Evolutionary conservation across 2,113 vertebrate genomes (phyloP).

Genomic region (Amazona vittata): DNA sequence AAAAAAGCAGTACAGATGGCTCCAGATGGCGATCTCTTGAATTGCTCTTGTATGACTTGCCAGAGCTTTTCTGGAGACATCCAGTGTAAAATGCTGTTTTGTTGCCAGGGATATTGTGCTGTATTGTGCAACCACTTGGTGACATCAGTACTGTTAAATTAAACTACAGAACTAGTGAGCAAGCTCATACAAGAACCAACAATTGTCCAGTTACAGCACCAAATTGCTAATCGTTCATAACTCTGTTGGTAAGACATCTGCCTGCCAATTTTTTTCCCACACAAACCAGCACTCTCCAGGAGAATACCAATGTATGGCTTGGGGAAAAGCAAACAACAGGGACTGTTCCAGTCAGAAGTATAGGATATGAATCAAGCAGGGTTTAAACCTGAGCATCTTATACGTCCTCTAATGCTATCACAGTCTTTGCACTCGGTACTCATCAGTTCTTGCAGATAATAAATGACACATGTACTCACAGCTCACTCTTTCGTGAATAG

Average conservation of each 20-base stretch:
- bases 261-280: neutral
- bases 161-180: neutral
- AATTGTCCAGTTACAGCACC: neutral
- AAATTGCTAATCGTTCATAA: neutral
- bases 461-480: neutral
- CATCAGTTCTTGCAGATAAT: neutral
- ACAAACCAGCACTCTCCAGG: neutral
- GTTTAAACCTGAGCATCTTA: neutral
- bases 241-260: neutral
- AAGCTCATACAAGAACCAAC: neutral
- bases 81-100: neutral
- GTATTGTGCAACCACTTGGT: neutral
- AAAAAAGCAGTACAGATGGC: conserved; percentile 13
- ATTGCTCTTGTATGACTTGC: neutral
- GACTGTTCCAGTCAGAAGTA: neutral
- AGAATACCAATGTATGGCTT: too few relatives aligned
- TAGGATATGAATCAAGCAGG: neutral
- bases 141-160: neutral
- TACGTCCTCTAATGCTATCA: neutral
- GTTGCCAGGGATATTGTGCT: neutral
- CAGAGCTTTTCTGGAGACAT: conserved; percentile 9
- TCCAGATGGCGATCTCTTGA: conserved; percentile 3
- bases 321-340: neutral
- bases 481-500: neutral
- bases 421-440: neutral